Conservation (phyloP, 2,797 vertebrate genomes). For the Myotis vivesi region DNA sequence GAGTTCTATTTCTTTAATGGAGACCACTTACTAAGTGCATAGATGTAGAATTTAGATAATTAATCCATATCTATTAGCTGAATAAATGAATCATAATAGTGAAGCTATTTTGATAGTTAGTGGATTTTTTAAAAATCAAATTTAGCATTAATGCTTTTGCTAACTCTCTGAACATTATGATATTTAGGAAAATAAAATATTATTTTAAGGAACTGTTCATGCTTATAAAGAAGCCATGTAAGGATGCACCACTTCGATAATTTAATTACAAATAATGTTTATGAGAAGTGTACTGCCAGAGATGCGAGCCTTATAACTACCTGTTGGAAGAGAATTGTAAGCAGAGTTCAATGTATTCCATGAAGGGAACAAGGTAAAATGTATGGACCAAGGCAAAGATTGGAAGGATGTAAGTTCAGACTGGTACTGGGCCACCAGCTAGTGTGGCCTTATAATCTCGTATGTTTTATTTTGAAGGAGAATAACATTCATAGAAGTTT, state of each 20-base stretch:
- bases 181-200: neutral
- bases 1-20: neutral
- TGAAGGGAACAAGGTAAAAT: neutral
- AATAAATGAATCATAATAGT: neutral
- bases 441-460: neutral
- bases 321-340: neutral
- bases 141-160: neutral
- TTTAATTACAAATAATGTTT: neutral
- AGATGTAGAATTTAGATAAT: neutral
- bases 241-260: neutral
- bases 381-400: neutral
- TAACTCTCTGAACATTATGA: neutral
- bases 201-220: neutral
- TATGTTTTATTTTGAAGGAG: neutral
- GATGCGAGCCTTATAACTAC: neutral
- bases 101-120: neutral
- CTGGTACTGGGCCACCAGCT: neutral
- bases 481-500: neutral
- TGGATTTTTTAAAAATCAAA: neutral
- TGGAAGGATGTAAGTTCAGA: neutral
- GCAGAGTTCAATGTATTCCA: neutral
- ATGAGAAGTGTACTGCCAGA: neutral
- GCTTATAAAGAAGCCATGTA: neutral
- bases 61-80: neutral
- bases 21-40: neutral